Evolutionary conservation across 2,113 vertebrate genomes (phyloP), one percentile per base, ranked within the genome.

Genomic region (Columba livia): DNA sequence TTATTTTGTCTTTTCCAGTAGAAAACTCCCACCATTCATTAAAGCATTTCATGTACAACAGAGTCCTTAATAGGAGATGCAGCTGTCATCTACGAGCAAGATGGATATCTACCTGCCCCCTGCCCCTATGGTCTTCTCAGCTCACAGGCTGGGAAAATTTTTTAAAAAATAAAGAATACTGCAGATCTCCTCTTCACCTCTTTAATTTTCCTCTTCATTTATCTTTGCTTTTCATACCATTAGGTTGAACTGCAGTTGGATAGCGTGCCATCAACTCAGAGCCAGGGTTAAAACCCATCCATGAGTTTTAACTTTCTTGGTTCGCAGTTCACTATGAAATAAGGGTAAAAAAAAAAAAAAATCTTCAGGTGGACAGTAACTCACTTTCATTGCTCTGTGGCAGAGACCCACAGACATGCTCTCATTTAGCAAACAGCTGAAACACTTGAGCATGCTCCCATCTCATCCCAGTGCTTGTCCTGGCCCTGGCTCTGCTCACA

Each of bases 51-150:
- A 38, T n/a, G 21, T 21, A 38, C 34, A 88, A 57, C 21, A 20
- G 47, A 66, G 51, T 14, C 90, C 94, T 95, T 92, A 94, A 90
- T 88, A 95, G 92, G 92, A 80, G 47, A 95, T 64, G n/a, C 15
- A 32, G n/a, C 36, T 83, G 58, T 85, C 0, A 14, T 72, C 79
- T 25, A 58, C 0, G 0, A 95, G 67, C 32, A 93, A 85, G 94
- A 78, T 50, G 44, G 34, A 12, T 91, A 87, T 50, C 75, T 56
- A 71, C 8, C 9, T 5, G 0, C 32, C 31, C 40, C 53, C 38
- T 69, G 48, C 6, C 14, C 28, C n/a, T 58, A 32, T 19, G 15
- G 40, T 12, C 36, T 42, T 28, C 54, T 65, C 7, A 3, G 58
- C 25, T 85, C 54, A 51, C 1, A 2, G 57, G 16, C 19, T 47